Base-by-base conservation (phyloP, 2,113 vertebrate genomes). In the Amazona guildingii region DNA sequence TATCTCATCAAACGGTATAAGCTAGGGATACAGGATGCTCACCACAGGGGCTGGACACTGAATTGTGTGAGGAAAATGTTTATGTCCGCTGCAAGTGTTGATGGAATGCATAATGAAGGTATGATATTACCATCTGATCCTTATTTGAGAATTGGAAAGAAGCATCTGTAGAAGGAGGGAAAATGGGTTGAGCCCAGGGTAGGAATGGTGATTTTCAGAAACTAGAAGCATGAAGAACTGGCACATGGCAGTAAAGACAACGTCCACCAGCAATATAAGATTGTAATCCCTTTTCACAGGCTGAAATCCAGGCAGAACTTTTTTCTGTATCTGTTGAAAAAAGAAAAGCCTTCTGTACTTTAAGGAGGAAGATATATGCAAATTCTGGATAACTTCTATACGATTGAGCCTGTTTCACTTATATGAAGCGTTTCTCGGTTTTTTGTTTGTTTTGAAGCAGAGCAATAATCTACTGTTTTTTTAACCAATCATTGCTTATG, bases 11-110 rank as follows among this genome's bases (percentile, higher is more conserved):
- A 77, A 74, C 4, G 4, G 13, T 16, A 54, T 25, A 86, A 83
- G 4, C 23, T 80, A 23, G 4, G 24, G 3, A 51, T 23, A 44
- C 1, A 23, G 14, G 3, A 1, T 73, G 10, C 13, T 64, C 3
- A 44, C 29, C 77, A 12, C 28, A 62, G 16, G 6, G 24, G 1
- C 4, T 73, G 5, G 11, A 44, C 17, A 39, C 11, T 8, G 11
- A 57, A 5, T 14, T 54, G 2, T 51, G 14, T 37, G 0, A 1
- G 3, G 6, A 18, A 67, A 43, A 91, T 29, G 0, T 61, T 10
- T 52, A 33, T 13, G 16, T 51, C 19, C 37, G 49, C 35, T 17
- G 11, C 13, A 67, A 43, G 10, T 43, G 15, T 27, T 57, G 9
- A 51, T 28, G 18, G 49, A 57, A 55, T n/a, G 31, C 10, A 6